These are phyloP conservation scores for Psettodes erumei DNA, from an alignment of 2,113 vertebrate genomes.

Conservation along the genomic window DNA sequence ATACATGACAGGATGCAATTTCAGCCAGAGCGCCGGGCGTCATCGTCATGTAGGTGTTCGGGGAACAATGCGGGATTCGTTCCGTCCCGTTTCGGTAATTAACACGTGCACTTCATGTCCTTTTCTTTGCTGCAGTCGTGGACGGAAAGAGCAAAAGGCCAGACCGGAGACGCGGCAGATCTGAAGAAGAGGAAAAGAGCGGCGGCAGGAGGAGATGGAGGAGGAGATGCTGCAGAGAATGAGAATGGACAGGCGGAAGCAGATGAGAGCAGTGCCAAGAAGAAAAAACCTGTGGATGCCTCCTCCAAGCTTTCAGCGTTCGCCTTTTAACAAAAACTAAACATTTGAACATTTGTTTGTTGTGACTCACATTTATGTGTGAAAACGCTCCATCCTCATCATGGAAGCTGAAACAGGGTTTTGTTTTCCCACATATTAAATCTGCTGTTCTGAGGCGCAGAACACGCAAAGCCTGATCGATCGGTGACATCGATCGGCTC, in stretches of 20 bases:
- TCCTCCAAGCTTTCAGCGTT: constrained; percentile 89
- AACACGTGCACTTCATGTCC: constrained; percentile 15
- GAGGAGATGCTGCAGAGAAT: constrained; percentile 46
- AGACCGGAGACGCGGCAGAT: constrained; percentile 71
- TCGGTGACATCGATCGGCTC: not conserved
- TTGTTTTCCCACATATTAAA: not conserved
- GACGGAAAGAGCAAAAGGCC: constrained; percentile 88
- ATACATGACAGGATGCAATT: constrained; percentile 78
- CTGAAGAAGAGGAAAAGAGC: constrained; percentile 88
- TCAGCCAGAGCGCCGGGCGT: constrained; percentile 39
- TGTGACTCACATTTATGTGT: not conserved
- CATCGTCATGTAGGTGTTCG: constrained; percentile 43
- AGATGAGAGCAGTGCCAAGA: constrained; percentile 83
- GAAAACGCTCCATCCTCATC: not conserved
- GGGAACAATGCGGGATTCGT: not conserved
- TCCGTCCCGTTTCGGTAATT: constrained; percentile 25
- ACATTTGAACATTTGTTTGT: not conserved
- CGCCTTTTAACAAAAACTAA: constrained; percentile 89
- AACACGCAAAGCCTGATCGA: not conserved
- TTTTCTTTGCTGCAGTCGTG: constrained; percentile 81
- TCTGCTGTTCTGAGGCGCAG: not conserved
- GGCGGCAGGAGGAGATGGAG: constrained; percentile 62
- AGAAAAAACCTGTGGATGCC: constrained; percentile 81
- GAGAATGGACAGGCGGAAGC: constrained; percentile 47
- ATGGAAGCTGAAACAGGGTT: no score